phyloP scores from a whole-genome alignment of 2,113 vertebrate species.

The Cariama cristata region DNA sequence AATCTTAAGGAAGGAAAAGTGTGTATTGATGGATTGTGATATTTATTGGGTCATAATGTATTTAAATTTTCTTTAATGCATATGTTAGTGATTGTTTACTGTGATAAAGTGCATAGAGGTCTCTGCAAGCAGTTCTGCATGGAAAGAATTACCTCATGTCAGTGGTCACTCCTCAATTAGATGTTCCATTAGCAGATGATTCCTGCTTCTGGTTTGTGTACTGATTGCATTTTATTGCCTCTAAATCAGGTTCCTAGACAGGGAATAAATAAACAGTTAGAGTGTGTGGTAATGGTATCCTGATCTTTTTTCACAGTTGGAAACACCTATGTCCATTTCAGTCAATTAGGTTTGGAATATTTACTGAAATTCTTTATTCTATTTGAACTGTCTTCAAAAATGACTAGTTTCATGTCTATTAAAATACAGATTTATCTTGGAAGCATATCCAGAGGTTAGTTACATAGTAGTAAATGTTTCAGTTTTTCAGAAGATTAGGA shows the following conservation, averaged over 20 bases:
- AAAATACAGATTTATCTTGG: slow-evolving; percentile 76
- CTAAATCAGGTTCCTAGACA: slow-evolving; percentile 91
- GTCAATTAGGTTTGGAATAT: slow-evolving; percentile 79
- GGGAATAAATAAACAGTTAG: slow-evolving; percentile 95
- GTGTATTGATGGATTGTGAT: slow-evolving; percentile 79
- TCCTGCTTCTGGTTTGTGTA: slow-evolving; percentile 89
- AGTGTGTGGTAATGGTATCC: slow-evolving; percentile 91
- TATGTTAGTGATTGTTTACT: slow-evolving; percentile 90
- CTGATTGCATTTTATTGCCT: slow-evolving; percentile 87
- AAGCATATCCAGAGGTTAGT: slow-evolving; percentile 24
- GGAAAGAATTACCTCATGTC: slow-evolving; percentile 91
- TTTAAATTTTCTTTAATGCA: slow-evolving; percentile 96
- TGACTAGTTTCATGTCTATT: slow-evolving; percentile 56
- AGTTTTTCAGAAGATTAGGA: slow-evolving; percentile 31
- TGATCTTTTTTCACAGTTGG: slow-evolving; percentile 89
- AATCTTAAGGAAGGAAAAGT: slow-evolving; percentile 71
- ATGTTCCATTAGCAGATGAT: slow-evolving; percentile 97
- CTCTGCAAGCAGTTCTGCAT: slow-evolving; percentile 72
- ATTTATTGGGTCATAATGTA: slow-evolving; percentile 94
- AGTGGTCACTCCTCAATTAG: slow-evolving; percentile 88
- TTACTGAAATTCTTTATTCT: slow-evolving; percentile 77
- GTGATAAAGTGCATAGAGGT: slow-evolving; percentile 80
- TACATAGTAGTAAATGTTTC: background rate
- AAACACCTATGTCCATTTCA: slow-evolving; percentile 82
- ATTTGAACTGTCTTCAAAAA: slow-evolving; percentile 75